Base-by-base conservation (phyloP, 2,113 vertebrate species). In the Gasterosteus aculeatus region DNA sequence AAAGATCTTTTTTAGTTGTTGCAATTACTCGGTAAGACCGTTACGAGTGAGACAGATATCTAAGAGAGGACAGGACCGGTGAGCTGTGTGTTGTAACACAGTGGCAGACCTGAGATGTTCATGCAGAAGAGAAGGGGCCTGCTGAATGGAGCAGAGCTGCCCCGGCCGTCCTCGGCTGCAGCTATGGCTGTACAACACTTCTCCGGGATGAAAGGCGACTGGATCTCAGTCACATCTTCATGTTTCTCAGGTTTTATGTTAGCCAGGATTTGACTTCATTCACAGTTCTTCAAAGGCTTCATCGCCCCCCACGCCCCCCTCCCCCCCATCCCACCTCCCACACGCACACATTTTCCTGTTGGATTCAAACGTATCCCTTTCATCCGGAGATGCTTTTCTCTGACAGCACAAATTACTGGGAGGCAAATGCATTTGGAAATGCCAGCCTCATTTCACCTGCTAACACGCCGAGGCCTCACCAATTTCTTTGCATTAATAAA, bases 341-440 rank as follows among this genome's bases (percentile, higher is more conserved):
- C 33, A 33, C 33, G 33, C 33, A 33, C 33, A 33, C 57, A 80
- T 60, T 65, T 67, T 79, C 54, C 72, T 67, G 70, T 54, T 88
- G 82, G 70, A 89, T 91, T 54, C 71, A 80, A 75, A 81, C 75
- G 69, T 79, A 77, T 88, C 75, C 88, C 87, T 92, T 91, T 91
- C 85, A 89, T 87, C 83, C 82, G 77, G 85, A 83, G 81, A 74
- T 80, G 70, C 72, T 89, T 89, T 88, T 87, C 86, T 85, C 72
- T 92, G 91, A 87, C 89, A 90, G 85, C 79, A 69, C 76, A 86
- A 88, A 88, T 92, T 92, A 89, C 81, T 59, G 70, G 81, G 61
- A 80, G 62, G 77, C 71, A 75, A 89, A 88, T 81, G 61, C 74
- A 88, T 87, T 89, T 82, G 70, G 64, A 85, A 75, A 77, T 26